Base-by-base conservation (phyloP, 2,888 invertebrate species). In the Callyntrura guangdongensis region DNA sequence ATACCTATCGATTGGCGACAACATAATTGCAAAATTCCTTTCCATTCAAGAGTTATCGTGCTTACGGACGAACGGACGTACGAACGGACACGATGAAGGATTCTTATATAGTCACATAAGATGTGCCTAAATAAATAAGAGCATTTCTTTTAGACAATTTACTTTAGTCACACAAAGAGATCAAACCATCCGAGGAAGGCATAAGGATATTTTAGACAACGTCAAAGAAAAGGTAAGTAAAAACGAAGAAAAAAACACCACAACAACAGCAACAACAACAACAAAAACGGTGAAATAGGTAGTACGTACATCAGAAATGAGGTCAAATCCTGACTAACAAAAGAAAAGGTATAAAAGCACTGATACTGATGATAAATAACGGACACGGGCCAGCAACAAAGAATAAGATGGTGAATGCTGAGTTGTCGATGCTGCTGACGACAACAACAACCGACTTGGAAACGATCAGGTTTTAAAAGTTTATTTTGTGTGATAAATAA, bases 291-390 rank as follows among this genome's bases (percentile, higher is more conserved):
- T 61, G 22, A 20, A 61, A 22, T 45, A 69, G 27, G 69, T 8
- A 36, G 45, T n/a, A 69, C 2, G 67, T 14, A 45, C n/a, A 17
- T 6, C n/a, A 17, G 56, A 61, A 84, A 84, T 72, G 84, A 72
- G 84, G 84, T 84, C 84, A 84, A 14, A 20, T 56, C 53, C 12
- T 67, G 25, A 67, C 53, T 59, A 20, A 59, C 69, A 84, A 84
- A 84, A 84, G 61, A 17, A 67, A 45, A 27, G 27, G 20, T 61
- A 56, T n/a, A 17, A 56, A 56, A 56, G 56, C 17, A 56, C 56
- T 56, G 56, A 56, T 59, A 59, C n/a, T 59, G 81, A 81, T 47
- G 20, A 83, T 83, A 22, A 36, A 49, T 69, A 69, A 69, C 69
- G 69, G 69, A 69, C n/a, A 22, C 36, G 69, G 36, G 45, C 36